phyloP scores from a whole-genome alignment of 2,797 vertebrate species.

The Botia almorhae region DNA sequence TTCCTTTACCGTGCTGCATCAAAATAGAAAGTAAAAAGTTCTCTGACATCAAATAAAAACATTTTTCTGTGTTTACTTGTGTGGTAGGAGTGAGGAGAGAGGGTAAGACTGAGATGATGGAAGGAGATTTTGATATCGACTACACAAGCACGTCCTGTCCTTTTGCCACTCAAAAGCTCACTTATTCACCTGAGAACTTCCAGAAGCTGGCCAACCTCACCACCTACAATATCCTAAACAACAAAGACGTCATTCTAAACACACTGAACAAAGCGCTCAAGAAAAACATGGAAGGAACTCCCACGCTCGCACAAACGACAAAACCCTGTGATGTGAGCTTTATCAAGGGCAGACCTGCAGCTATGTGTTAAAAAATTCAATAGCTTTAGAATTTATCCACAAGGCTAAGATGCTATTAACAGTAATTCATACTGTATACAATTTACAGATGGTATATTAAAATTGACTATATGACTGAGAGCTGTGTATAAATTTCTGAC shows the following conservation, averaged over 20 bases:
- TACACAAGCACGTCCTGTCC: constrained; percentile 73
- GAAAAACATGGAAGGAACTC: constrained; percentile 50
- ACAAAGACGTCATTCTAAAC: constrained; percentile 65
- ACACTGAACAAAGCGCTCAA: constrained; percentile 70
- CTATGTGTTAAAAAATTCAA: neutral
- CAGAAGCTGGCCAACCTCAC: constrained; percentile 75
- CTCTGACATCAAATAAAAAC: neutral
- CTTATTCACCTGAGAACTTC: constrained; percentile 75
- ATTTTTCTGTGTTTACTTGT: neutral
- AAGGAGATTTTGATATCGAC: constrained; percentile 71
- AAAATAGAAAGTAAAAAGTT: too few relatives aligned
- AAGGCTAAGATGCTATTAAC: neutral
- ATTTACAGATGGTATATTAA: too few relatives aligned
- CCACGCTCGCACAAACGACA: neutral
- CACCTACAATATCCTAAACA: constrained; percentile 82
- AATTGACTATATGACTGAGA: too few relatives aligned
- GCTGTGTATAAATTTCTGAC: neutral
- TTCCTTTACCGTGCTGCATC: neutral
- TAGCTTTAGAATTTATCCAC: neutral
- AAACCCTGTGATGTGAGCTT: neutral
- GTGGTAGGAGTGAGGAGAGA: constrained; percentile 74
- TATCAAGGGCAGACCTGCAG: neutral
- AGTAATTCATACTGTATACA: neutral
- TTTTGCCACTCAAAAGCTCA: constrained; percentile 78
- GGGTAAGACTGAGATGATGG: constrained; percentile 74